phyloP scores from a whole-genome alignment of 1,140 invertebrate genomes.

The Ceratina japonica region DNA sequence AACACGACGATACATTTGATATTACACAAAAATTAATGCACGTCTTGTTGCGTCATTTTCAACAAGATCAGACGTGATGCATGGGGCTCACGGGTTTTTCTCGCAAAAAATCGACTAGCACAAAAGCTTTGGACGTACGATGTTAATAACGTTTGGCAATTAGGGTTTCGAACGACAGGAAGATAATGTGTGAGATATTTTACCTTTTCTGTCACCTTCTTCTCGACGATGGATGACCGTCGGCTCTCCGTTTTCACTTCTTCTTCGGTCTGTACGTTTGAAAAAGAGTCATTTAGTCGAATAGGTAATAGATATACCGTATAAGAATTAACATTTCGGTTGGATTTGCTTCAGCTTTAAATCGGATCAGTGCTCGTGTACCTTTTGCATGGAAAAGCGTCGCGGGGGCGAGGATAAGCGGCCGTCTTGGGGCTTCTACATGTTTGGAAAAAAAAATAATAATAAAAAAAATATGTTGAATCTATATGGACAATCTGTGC shows the following conservation, averaged over 20 bases:
- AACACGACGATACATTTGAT: neutral
- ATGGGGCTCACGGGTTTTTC: slow-evolving; percentile 47
- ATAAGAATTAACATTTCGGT: no score
- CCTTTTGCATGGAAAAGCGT: slow-evolving; percentile 72
- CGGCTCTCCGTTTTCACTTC: slow-evolving; percentile 83
- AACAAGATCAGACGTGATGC: slow-evolving; percentile 44
- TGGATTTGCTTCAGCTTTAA: no score
- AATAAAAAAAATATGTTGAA: slow-evolving; percentile 11
- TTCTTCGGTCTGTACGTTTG: slow-evolving; percentile 73
- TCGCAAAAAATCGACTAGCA: neutral
- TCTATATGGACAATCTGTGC: neutral
- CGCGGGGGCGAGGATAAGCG: slow-evolving; percentile 64
- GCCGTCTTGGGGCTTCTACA: slow-evolving; percentile 62
- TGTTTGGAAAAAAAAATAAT: slow-evolving; percentile 20
- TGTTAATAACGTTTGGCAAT: neutral
- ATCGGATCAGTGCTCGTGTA: slow-evolving; percentile 52
- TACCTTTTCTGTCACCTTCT: slow-evolving; percentile 82
- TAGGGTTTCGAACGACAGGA: neutral
- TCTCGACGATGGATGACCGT: slow-evolving; percentile 82
- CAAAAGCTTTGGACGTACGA: neutral
- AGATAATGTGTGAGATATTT: slow-evolving; percentile 54
- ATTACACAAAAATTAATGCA: slow-evolving; percentile 11
- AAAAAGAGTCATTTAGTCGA: neutral
- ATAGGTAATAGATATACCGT: neutral
- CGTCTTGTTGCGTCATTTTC: slow-evolving; percentile 34